Conservation (phyloP, 2,113 vertebrate genomes). For the Pituophis catenifer region DNA sequence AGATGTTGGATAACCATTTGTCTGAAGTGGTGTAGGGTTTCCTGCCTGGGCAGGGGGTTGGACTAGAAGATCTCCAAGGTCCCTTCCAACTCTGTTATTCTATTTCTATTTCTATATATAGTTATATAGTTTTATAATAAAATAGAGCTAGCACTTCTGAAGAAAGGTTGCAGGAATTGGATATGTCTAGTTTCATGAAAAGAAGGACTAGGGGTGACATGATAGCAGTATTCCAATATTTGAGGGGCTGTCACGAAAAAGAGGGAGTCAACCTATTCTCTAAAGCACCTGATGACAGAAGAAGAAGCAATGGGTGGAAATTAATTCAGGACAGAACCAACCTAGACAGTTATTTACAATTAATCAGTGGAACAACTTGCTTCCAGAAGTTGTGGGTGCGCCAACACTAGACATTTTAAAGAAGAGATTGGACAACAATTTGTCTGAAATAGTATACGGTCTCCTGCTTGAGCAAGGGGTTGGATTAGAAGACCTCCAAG, state of each 20-base stretch:
- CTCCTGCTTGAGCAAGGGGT: not conserved
- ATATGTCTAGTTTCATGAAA: not conserved
- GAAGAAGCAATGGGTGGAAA: not conserved
- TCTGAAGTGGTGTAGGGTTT: too few species aligned
- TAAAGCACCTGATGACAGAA: not conserved
- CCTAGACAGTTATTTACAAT: not conserved
- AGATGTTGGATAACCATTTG: too few species aligned
- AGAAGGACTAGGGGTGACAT: not conserved
- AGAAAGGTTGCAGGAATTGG: not conserved
- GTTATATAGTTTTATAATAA: not conserved
- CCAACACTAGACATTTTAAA: not conserved
- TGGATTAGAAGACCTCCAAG: not conserved
- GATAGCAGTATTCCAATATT: not conserved
- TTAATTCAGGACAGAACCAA: not conserved
- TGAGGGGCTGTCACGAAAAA: not conserved
- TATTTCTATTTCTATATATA: too few species aligned
- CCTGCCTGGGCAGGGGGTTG: too few species aligned
- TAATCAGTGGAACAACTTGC: not conserved
- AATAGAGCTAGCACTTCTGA: not conserved
- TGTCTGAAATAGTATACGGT: not conserved
- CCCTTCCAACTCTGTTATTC: too few species aligned
- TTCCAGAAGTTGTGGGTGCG: not conserved
- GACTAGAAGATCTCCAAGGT: too few species aligned
- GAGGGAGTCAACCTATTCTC: too few species aligned
- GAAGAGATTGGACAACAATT: not conserved